Percentiles rank a stretch among this genome's conserved stretches.
Evolutionary conservation across 2,888 invertebrate species (phyloP).

Genomic region (Eristalis pertinax): DNA sequence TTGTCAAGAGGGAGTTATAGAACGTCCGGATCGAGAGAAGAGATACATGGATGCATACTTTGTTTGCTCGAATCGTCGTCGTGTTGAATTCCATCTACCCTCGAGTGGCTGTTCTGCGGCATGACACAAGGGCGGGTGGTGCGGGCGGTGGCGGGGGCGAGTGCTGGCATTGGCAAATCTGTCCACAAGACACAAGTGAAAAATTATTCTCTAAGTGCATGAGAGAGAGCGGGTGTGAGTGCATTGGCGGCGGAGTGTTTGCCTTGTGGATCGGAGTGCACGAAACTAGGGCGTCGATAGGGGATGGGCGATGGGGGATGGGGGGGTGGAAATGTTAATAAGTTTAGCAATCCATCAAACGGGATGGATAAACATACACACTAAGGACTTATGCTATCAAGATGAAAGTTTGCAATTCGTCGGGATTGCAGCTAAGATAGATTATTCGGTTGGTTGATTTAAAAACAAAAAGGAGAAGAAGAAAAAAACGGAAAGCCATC

Average conservation of each 20-base stretch:
- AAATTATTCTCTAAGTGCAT: constrained; percentile 68
- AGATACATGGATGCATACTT: constrained; percentile 50
- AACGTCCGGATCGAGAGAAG: constrained; percentile 51
- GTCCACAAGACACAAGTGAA: constrained; percentile 55
- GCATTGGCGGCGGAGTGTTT: constrained; percentile 16
- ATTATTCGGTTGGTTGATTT: constrained; percentile 50
- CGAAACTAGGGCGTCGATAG: background rate
- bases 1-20: constrained; percentile 66
- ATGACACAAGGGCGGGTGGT: background rate
- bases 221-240: constrained; percentile 1
- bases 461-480: background rate
- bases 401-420: constrained; percentile 69
- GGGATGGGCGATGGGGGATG: background rate
- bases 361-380: constrained; percentile 61
- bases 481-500: background rate
- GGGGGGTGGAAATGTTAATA: constrained; percentile 51
- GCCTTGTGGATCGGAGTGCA: background rate
- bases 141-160: background rate
- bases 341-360: constrained; percentile 69
- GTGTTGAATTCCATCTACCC: background rate
- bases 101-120: no score
- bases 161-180: constrained; percentile 32
- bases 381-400: constrained; percentile 60
- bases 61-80: constrained; percentile 55
- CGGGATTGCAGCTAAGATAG: constrained; percentile 62